These are phyloP conservation scores for Parauchenoglanis punctatus DNA, from an alignment of 2,797 vertebrate species.

Conservation along the genomic window DNA sequence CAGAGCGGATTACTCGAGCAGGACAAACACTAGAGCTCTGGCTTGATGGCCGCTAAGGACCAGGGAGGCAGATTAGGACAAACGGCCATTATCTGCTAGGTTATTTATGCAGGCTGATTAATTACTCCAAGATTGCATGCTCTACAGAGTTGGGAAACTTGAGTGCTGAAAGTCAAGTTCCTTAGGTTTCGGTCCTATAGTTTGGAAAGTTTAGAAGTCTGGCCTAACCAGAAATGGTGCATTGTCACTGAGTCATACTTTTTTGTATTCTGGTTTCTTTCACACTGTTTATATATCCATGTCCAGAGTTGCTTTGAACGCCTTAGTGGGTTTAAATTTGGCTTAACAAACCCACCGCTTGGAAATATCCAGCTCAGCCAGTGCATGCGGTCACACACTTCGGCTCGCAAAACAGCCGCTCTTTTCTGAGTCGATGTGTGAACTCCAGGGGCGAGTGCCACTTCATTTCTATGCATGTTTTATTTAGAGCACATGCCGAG, in stretches of 20 bases:
- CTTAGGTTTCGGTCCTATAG: neutral
- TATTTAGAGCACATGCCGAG: constrained; percentile 40
- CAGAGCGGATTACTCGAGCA: constrained; percentile 66
- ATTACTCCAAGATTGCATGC: neutral
- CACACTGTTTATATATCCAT: neutral
- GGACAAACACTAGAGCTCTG: constrained; percentile 62
- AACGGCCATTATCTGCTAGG: constrained; percentile 41
- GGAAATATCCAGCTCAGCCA: neutral
- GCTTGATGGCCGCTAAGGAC: constrained; percentile 41
- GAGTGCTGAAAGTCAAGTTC: constrained; percentile 16
- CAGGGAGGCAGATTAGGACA: constrained; percentile 35
- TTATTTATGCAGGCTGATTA: constrained; percentile 36
- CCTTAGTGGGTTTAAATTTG: neutral
- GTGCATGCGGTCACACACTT: neutral
- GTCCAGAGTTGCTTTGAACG: neutral
- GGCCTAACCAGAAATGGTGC: neutral
- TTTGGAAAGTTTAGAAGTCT: neutral
- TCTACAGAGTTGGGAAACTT: neutral
- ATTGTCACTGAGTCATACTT: neutral
- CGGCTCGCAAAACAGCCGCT: neutral
- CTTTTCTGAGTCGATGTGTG: neutral
- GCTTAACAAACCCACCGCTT: neutral
- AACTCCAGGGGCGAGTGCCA: neutral
- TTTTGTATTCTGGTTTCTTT: constrained; percentile 10
- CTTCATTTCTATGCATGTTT: constrained; percentile 40